Conservation (phyloP, 2,113 vertebrate species). For the Psilopsiagon aurifrons region DNA sequence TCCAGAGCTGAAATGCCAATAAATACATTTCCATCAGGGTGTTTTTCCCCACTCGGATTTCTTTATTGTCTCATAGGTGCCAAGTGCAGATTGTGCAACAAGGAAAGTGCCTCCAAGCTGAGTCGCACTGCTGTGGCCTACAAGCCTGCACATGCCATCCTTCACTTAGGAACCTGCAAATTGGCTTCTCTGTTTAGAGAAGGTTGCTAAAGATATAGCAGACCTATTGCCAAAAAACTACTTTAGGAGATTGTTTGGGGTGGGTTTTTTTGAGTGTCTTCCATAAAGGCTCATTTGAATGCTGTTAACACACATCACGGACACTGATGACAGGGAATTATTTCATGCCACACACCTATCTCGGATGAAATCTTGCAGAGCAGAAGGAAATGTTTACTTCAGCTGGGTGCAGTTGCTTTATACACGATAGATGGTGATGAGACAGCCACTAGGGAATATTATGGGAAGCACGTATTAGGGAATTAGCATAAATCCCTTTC, state of each 20-base stretch:
- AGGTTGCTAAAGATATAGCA: neutral
- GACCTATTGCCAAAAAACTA: neutral
- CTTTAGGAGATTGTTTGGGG: neutral
- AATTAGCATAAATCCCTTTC: neutral
- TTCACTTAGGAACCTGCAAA: neutral
- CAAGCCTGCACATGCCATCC: neutral
- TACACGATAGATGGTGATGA: accelerated
- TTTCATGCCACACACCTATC: neutral
- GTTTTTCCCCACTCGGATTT: neutral
- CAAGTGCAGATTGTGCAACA: neutral
- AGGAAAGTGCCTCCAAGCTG: neutral
- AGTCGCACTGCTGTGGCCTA: neutral
- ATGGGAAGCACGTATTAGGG: neutral
- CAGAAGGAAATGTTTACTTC: neutral
- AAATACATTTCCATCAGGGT: neutral
- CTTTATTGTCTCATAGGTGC: neutral
- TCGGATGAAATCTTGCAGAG: neutral
- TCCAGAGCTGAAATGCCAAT: neutral
- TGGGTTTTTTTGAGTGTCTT: neutral
- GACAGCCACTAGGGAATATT: neutral
- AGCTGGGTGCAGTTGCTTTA: neutral
- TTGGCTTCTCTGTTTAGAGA: neutral
- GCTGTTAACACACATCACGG: neutral
- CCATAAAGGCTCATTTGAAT: neutral
- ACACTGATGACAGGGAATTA: neutral